Conservation (phyloP, 2,888 invertebrate genomes). For the Zaprionus lineosus region DNA sequence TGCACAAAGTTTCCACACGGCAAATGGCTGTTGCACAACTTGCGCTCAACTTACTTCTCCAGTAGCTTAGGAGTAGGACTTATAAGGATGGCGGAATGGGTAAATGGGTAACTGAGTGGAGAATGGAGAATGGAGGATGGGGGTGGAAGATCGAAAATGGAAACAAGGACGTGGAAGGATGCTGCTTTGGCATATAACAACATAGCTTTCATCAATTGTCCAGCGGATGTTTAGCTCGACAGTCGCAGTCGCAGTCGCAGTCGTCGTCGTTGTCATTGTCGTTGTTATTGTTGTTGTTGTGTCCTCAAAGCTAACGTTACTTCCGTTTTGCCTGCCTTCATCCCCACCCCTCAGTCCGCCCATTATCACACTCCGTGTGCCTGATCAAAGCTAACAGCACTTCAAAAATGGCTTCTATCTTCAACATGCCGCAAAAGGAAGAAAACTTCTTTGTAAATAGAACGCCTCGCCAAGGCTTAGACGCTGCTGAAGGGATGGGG, state of each 20-base stretch:
- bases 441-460: slow-evolving; percentile 65
- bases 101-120: neutral
- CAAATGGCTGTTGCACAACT: slow-evolving; percentile 62
- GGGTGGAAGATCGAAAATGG: neutral
- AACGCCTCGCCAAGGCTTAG: slow-evolving; percentile 15
- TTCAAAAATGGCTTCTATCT: slow-evolving; percentile 68
- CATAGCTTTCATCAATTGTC: slow-evolving; percentile 74
- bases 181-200: slow-evolving; percentile 52
- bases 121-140: slow-evolving; percentile 8
- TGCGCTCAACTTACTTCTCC: slow-evolving; percentile 51
- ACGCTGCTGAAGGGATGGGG: neutral
- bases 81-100: neutral
- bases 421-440: slow-evolving; percentile 40
- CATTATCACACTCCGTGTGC: slow-evolving; percentile 22
- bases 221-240: slow-evolving; percentile 73
- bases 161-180: no score
- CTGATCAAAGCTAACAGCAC: slow-evolving; percentile 74
- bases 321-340: slow-evolving; percentile 60
- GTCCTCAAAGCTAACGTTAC: slow-evolving; percentile 23
- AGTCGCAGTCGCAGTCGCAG: slow-evolving; percentile 17
- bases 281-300: slow-evolving; percentile 12
- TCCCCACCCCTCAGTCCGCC: slow-evolving; percentile 39
- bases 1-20: slow-evolving; percentile 73
- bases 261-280: slow-evolving; percentile 4
- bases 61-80: slow-evolving; percentile 9